These are phyloP conservation scores for Barypeithes pellucidus DNA, from an alignment of 2,888 invertebrate genomes.

Conservation along the genomic window DNA sequence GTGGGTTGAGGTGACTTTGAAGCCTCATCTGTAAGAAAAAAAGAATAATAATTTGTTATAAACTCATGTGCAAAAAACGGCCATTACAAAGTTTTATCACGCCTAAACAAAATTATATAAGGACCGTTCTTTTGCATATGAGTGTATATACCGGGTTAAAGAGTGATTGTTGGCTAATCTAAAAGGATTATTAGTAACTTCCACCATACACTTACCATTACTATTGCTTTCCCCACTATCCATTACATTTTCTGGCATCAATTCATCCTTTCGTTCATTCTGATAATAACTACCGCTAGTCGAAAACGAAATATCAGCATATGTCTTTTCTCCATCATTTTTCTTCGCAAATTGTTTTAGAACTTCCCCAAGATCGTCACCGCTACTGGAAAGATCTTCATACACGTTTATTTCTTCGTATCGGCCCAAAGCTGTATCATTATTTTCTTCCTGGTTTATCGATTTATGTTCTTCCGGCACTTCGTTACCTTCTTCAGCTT, in stretches of 20 bases:
- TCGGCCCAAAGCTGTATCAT: no score
- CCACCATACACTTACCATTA: conserved; percentile 17
- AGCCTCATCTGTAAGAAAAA: neutral
- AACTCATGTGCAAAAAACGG: no score
- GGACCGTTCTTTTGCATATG: no score
- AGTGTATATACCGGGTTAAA: no score
- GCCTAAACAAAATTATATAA: no score
- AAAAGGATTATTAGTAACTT: neutral
- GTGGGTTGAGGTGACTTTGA: neutral
- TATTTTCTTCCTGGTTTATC: neutral
- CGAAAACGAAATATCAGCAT: conserved; percentile 22
- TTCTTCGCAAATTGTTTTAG: conserved; percentile 15
- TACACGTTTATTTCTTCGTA: conserved; percentile 49
- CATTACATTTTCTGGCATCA: conserved; percentile 12
- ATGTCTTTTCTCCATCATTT: conserved; percentile 7
- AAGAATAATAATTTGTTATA: neutral
- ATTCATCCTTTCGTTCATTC: neutral
- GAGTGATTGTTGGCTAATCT: no score
- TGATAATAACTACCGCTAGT: conserved; percentile 27
- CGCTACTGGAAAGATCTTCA: conserved; percentile 57
- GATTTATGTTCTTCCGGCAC: neutral
- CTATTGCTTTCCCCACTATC: conserved; percentile 20
- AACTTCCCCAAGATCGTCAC: conserved; percentile 51
- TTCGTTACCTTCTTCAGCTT: neutral
- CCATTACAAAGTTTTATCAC: no score